A percentile compares a stretch with the other conserved stretches of the same genome.
Evolutionary conservation across 1,140 invertebrate genomes (phyloP).

Genomic region (Scaptomyza graminum): DNA sequence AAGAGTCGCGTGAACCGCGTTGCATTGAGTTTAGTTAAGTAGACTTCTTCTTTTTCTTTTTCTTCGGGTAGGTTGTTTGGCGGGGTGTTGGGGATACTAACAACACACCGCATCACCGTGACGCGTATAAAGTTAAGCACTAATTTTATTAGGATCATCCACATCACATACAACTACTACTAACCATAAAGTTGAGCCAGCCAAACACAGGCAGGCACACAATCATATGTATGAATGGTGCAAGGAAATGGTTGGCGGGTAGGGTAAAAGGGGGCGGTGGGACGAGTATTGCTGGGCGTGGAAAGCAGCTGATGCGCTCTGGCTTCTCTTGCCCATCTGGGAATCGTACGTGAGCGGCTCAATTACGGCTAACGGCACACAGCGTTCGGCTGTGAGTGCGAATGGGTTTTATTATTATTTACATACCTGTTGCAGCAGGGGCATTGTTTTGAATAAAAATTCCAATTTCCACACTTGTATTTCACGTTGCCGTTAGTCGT

Average conservation of each 20-base stretch:
- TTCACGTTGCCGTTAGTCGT: slow-evolving; percentile 52
- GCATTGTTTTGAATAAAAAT: slow-evolving; percentile 84
- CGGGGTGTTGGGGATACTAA: neutral
- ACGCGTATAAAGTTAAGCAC: slow-evolving; percentile 76
- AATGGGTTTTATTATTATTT: slow-evolving; percentile 83
- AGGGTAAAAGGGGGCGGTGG: neutral
- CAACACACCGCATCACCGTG: slow-evolving; percentile 14
- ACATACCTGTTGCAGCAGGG: slow-evolving; percentile 83
- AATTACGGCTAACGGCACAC: slow-evolving; percentile 57
- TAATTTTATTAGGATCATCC: slow-evolving; percentile 83
- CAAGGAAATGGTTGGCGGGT: neutral
- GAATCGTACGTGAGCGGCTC: slow-evolving; percentile 74
- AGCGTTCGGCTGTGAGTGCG: slow-evolving; percentile 59
- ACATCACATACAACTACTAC: slow-evolving; percentile 14
- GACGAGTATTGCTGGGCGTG: slow-evolving; percentile 30
- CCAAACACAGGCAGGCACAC: slow-evolving; percentile 17
- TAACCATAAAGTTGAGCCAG: slow-evolving; percentile 5
- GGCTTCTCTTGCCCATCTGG: slow-evolving; percentile 35
- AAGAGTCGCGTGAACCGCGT: slow-evolving; percentile 27
- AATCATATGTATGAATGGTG: slow-evolving; percentile 30
- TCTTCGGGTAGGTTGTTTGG: neutral
- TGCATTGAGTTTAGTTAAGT: neutral
- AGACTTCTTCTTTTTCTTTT: neutral
- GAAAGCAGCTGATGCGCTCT: slow-evolving; percentile 62
- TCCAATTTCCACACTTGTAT: slow-evolving; percentile 83